Evolutionary conservation across 2,113 vertebrate species (phyloP), one percentile per base, ranked within the genome.

Genomic region (Grammomys surdaster): DNA sequence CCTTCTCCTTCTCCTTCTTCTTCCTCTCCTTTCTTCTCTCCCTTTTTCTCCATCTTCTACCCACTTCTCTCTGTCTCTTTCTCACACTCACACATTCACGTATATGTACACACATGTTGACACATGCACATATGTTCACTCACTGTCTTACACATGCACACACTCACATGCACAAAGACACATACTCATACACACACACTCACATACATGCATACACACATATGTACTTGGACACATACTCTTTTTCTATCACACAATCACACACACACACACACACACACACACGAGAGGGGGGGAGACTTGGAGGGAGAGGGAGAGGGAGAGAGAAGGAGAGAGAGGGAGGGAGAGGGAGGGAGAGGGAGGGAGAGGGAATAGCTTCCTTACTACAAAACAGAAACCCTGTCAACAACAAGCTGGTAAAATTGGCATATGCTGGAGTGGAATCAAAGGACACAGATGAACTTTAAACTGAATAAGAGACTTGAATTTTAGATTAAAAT

Each of bases 401-500:
- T 13, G 1, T 28, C 33, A n/a, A n/a, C 46, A 54, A 51, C 1
- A 40, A 36, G 14, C 28, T 48, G 0, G 24, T 43, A 26, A 69
- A 14, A 40, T 60, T 31, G 80, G 4, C 20, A 63, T 63, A 33
- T 5, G 2, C 22, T 17, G 1, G 0, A 72, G 28, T 24, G 0
- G 8, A 4, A 3, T 40, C 10, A 78, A 88, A 43, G 12, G 14
- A 85, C 3, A 86, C 3, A 63, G 10, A 72, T 82, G 22, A 96
- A 14, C 63, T 72, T 89, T 72, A 89, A 93, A 17, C 5, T 76
- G 48, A 94, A 10, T 16, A 0, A 46, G 46, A 95, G 28, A 26
- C 14, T 58, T 76, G 51, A 82, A 17, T 93, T 90, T 93, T 77
- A 93, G 10, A 56, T 14, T 65, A 13, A 89, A 91, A 89, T 63